These are phyloP conservation scores for Nothocercus nigrocapillus DNA, from an alignment of 2,113 vertebrate genomes.

Conservation along the genomic window DNA sequence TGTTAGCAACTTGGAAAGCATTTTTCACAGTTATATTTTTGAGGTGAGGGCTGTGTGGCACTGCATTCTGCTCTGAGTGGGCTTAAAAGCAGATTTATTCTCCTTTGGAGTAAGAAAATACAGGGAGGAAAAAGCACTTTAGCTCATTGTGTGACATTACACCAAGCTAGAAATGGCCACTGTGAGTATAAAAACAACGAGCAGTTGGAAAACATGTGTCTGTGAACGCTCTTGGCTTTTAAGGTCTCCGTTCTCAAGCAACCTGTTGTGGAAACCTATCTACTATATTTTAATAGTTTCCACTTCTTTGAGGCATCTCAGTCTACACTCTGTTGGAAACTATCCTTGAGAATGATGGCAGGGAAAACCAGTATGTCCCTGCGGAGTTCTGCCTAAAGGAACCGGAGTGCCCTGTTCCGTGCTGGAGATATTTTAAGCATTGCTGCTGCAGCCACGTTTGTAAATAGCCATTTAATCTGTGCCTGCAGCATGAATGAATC, in stretches of 20 bases:
- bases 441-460: not conserved
- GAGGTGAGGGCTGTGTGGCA: not conserved
- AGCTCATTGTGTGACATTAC: not conserved
- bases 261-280: not conserved
- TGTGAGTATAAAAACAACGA: not conserved
- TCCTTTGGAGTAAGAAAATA: not conserved
- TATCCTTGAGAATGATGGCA: not conserved
- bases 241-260: not conserved
- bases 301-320: not conserved
- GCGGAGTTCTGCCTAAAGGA: not conserved
- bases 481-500: not conserved
- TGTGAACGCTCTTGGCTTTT: not conserved
- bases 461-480: not conserved
- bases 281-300: not conserved
- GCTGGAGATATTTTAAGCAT: fast-evolving
- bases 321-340: not conserved
- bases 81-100: not conserved
- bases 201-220: not conserved
- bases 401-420: not conserved
- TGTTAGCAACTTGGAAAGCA: not conserved
- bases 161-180: not conserved
- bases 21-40: not conserved
- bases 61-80: not conserved
- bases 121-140: not conserved
- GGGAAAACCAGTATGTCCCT: fast-evolving